Evolutionary conservation across 1,140 invertebrate species (phyloP), one percentile per base, ranked within the genome.

Genomic region (Bombus polaris): DNA sequence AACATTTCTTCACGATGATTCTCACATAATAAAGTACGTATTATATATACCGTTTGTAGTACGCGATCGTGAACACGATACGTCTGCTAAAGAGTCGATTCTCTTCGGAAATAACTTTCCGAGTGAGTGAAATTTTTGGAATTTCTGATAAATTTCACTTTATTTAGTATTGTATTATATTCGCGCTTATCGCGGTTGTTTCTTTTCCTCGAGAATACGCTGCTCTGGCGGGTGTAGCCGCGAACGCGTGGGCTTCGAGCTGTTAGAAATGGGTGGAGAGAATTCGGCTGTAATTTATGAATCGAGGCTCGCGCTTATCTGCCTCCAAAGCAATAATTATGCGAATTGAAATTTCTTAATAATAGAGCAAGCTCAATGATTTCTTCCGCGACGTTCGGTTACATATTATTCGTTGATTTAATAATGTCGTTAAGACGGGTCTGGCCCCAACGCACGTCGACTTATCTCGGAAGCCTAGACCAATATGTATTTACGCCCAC

Each of bases 211-310:
- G 47, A 53, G 47, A 53, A 53, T 53, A 53, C 47, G 18, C 6
- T 22, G 47, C 5, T 53, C 47, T 6, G 47, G 18, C 47, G 47
- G 47, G 47, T 53, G 18, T 53, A 53, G 47, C 47, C 47, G 47
- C 32, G 12, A 25, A 32, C 37, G 70, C 70, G 68, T 81, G 79
- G 79, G 68, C 32, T 35, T 42, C n/a, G 35, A 72, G 79, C 68
- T 72, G 79, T 25, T 73, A 44, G 79, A 73, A 72, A 72, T 62
- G 70, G 70, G 68, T 32, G 79, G 70, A 81, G 47, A 15, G 53
- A 81, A 72, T 73, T 81, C 37, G 68, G 28, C 25, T 42, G 25
- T 73, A 83, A 83, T 83, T 83, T 73, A 83, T 83, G 81, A 75
- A 75, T 75, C 57, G 39, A 66, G 37, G 13, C 65, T 35, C n/a